A percentile compares a stretch with the other conserved stretches of the same genome.
Evolutionary conservation across 2,797 vertebrate genomes (phyloP).

Genomic region (Acomys russatus): DNA sequence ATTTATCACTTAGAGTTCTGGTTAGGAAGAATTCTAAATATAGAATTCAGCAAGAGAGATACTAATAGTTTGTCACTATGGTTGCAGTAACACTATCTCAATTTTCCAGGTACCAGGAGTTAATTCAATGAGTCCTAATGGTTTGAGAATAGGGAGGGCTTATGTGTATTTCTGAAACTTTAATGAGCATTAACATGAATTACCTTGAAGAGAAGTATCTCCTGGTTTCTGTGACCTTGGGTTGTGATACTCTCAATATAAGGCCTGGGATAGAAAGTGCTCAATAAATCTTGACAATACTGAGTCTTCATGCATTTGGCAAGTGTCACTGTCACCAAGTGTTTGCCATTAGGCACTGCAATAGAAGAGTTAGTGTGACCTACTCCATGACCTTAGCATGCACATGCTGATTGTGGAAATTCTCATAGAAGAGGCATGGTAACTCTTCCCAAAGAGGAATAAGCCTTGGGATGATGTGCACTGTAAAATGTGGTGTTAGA

Average conservation of each 20-base stretch:
- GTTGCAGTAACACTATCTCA: slow-evolving; percentile 17
- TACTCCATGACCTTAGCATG: background rate
- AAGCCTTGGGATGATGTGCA: background rate
- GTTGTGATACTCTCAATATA: background rate
- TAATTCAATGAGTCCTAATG: background rate
- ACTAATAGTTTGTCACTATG: background rate
- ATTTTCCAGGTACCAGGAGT: background rate
- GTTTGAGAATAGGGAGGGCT: background rate
- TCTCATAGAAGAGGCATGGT: background rate
- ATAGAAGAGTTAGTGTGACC: background rate
- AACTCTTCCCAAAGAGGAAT: background rate
- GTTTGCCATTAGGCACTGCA: background rate
- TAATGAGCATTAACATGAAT: background rate
- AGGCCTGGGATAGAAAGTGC: background rate
- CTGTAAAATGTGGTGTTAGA: background rate
- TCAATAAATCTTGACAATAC: background rate
- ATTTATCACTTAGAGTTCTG: background rate
- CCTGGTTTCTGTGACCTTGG: background rate
- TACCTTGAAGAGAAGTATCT: background rate
- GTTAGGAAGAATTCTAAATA: background rate
- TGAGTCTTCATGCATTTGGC: background rate
- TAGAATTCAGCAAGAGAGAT: background rate
- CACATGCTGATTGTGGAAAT: background rate
- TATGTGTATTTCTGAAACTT: background rate
- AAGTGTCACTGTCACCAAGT: background rate